Base-by-base conservation (phyloP, 2,113 vertebrate species). In the Oncorhynchus kisutch region DNA sequence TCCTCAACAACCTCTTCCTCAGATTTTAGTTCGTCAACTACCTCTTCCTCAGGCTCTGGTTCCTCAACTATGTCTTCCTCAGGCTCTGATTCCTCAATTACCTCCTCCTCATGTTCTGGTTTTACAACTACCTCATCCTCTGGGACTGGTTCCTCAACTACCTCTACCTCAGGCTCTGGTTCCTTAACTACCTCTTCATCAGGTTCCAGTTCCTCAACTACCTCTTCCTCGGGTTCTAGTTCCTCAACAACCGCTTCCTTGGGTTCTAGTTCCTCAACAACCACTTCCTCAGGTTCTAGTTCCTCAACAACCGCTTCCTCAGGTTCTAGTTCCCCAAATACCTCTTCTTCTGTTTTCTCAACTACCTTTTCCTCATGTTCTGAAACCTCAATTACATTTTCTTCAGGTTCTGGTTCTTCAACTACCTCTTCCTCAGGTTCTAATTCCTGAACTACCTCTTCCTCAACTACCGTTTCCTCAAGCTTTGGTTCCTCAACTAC, bases 1-100 rank as follows among this genome's bases (percentile, higher is more conserved):
- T 51, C 72, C 2, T 79, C 57, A 5, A 67, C 67, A 6, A 45
- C 25, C n/a, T 54, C 73, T 27, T 66, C 75, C 29, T 71, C 80
- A 1, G 78, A 48, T 25, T 25, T 25, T 25, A 25, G 25, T 25
- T 25, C n/a, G 22, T 49, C 25, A 66, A 14, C 68, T 2, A 27
- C 49, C 22, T 27, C 62, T 13, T 73, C 18, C 9, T 48, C 9
- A 27, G 11, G 18, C 39, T 71, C 49, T 34, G 31, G 14, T 27
- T 27, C 71, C 14, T 59, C 70, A 69, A 69, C 18, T 60, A 49
- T 39, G 1, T 72, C 67, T 18, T 7, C 48, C 27, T 76, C 45
- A 22, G 24, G 16, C n/a, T 45, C 60, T 48, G n/a, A 6, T 34
- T 34, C 1, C 31, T 34, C 5, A 14, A 45, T 66, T 2, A 18